Conservation (phyloP, 1,140 invertebrate species). For the Holotrichia oblita region DNA sequence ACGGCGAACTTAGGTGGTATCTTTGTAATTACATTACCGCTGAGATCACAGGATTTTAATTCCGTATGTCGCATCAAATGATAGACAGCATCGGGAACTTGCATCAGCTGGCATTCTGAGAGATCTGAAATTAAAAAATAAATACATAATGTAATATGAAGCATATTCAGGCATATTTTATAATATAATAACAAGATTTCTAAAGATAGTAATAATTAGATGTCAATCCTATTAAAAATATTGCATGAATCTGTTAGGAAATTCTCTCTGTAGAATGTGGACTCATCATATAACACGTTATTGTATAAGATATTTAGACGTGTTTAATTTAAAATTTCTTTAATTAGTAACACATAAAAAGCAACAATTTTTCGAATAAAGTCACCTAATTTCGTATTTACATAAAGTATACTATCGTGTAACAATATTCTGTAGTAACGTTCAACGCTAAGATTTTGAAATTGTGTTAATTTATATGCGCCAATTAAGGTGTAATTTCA, state of each 20-base stretch:
- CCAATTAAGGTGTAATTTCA: not conserved
- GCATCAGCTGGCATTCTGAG: constrained; percentile 92
- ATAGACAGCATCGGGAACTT: constrained; percentile 94
- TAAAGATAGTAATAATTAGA: too few species aligned
- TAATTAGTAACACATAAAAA: not conserved
- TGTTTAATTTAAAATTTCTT: not conserved
- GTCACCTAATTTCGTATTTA: not conserved
- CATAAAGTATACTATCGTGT: not conserved
- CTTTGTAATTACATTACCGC: constrained; percentile 91
- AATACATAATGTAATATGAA: too few species aligned
- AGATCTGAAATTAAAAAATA: constrained; percentile 83
- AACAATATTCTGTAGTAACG: not conserved
- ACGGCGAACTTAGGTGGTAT: constrained; percentile 89
- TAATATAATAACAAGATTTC: too few species aligned
- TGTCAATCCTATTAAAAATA: too few species aligned
- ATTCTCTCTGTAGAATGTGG: too few species aligned
- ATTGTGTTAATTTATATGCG: constrained; percentile 5
- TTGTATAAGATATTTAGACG: too few species aligned
- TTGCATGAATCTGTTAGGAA: too few species aligned
- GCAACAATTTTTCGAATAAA: not conserved
- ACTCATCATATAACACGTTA: too few species aligned
- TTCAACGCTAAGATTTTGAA: not conserved
- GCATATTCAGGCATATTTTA: too few species aligned
- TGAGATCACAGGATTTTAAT: constrained; percentile 87
- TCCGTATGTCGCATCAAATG: constrained; percentile 91